Evolutionary conservation across 2,113 vertebrate genomes (phyloP).

Genomic region (Neopipo cinnamomea): DNA sequence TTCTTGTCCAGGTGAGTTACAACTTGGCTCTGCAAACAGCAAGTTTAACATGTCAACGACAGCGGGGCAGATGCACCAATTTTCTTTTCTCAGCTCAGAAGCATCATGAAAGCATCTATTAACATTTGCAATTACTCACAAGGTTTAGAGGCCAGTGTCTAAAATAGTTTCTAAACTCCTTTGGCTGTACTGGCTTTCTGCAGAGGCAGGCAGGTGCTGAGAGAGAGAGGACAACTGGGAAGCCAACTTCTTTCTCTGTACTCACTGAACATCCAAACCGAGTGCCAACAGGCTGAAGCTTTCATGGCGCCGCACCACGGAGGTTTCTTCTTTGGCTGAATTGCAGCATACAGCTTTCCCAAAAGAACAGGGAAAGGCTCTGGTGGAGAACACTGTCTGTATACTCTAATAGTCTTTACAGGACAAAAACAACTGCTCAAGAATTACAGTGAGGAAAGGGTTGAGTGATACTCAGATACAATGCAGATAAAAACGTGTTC

Average conservation of each 20-base stretch:
- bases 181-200: not conserved
- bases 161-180: not conserved
- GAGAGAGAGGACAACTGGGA: not conserved
- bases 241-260: not conserved
- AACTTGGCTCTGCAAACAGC: not conserved
- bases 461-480: not conserved
- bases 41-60: not conserved
- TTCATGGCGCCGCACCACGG: not conserved
- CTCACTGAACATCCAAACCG: not conserved
- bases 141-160: not conserved
- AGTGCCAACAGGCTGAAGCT: not conserved
- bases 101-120: not conserved
- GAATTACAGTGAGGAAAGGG: not conserved
- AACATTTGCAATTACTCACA: not conserved
- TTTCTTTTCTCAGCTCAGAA: not conserved
- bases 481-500: not conserved
- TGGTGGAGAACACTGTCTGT: conserved; percentile 12
- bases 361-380: conserved; percentile 2
- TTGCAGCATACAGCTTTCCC: not conserved
- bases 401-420: not conserved
- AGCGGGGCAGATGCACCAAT: not conserved
- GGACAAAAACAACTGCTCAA: not conserved
- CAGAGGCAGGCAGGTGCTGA: not conserved
- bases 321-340: conserved; percentile 48
- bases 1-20: not conserved